phyloP scores from a whole-genome alignment of 2,113 vertebrate genomes.

The Osmerus mordax region DNA sequence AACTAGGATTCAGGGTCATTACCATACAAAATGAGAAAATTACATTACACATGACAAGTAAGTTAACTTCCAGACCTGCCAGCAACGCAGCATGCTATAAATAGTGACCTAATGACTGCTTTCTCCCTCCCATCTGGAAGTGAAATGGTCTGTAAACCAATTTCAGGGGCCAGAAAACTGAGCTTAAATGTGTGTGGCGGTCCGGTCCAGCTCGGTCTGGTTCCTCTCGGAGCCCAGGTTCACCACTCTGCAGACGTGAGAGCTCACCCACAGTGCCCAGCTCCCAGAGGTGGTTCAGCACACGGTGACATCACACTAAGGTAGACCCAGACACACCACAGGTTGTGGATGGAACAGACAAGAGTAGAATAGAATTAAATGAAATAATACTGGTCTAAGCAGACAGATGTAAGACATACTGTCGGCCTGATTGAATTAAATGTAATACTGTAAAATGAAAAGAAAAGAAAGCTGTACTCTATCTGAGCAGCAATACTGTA shows the following conservation, averaged over 20 bases:
- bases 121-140: background rate
- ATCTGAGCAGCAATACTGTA: too few relatives aligned
- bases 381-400: too few relatives aligned
- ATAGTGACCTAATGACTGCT: background rate
- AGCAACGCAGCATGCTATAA: background rate
- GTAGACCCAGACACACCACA: too few relatives aligned
- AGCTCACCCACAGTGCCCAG: too few relatives aligned
- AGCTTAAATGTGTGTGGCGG: background rate
- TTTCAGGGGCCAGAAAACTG: background rate
- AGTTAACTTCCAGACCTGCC: background rate
- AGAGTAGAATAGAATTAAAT: too few relatives aligned
- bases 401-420: too few relatives aligned
- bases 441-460: too few relatives aligned
- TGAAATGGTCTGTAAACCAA: background rate
- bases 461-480: too few relatives aligned
- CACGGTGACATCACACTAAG: too few relatives aligned
- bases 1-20: background rate
- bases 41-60: background rate
- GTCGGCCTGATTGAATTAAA: too few relatives aligned
- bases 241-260: background rate
- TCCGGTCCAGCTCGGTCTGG: background rate
- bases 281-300: too few relatives aligned
- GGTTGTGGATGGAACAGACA: too few relatives aligned
- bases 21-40: background rate
- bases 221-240: background rate